Conservation (phyloP, 2,797 vertebrate genomes). For the Tadarida brasiliensis region DNA sequence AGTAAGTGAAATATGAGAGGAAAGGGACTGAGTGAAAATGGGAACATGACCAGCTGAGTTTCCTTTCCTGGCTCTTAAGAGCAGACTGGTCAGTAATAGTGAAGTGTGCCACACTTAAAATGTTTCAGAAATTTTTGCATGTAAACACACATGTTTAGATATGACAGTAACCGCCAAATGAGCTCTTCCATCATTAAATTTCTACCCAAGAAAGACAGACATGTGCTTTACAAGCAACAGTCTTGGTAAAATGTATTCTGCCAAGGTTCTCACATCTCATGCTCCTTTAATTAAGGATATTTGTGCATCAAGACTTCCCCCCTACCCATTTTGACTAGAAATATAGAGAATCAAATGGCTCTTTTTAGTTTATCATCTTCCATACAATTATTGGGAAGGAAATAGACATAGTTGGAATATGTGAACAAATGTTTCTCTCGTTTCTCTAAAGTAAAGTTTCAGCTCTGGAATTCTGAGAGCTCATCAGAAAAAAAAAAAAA, state of each 20-base stretch:
- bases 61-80: neutral
- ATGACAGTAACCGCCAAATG: neutral
- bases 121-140: slow-evolving; percentile 6
- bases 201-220: slow-evolving; percentile 16
- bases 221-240: neutral
- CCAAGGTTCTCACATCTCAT: neutral
- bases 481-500: slow-evolving; percentile 71
- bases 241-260: slow-evolving; percentile 49
- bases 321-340: neutral
- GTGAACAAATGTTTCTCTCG: slow-evolving; percentile 26
- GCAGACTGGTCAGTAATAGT: slow-evolving; percentile 16
- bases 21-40: neutral
- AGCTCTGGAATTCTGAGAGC: slow-evolving; percentile 46
- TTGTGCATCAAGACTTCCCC: neutral
- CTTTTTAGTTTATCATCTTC: neutral
- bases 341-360: slow-evolving; percentile 15
- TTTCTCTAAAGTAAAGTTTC: slow-evolving; percentile 60
- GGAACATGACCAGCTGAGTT: neutral
- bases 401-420: neutral
- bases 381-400: slow-evolving; percentile 32
- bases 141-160: neutral
- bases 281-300: slow-evolving; percentile 10
- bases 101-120: neutral
- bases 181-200: neutral
- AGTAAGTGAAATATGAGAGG: slow-evolving; percentile 16